Percentiles rank a stretch among this genome's conserved stretches.
These are phyloP conservation scores for Philereme vetulata DNA, from an alignment of 2,888 invertebrate species.

Conservation along the genomic window DNA sequence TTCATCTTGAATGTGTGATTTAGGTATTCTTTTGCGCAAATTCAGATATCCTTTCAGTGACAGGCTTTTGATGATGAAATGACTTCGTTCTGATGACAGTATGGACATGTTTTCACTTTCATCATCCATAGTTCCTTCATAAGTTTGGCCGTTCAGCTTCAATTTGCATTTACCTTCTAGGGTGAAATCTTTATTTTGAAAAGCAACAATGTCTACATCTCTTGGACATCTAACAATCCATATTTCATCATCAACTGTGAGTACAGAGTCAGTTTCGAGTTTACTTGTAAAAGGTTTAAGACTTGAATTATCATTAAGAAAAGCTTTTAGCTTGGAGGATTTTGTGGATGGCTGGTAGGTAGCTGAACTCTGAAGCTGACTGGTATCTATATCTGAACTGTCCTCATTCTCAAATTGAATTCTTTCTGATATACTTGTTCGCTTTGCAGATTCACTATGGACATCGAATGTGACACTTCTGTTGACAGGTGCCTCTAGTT, in stretches of 20 bases:
- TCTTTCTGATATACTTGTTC: constrained; percentile 55
- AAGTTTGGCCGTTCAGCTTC: constrained; percentile 62
- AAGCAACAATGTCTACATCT: constrained; percentile 51
- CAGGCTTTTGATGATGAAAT: constrained; percentile 49
- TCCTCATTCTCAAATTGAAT: constrained; percentile 63
- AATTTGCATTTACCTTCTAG: constrained; percentile 61
- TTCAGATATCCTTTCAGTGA: constrained; percentile 50
- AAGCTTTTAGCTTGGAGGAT: constrained; percentile 48
- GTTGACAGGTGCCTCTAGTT: not conserved
- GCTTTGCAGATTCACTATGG: not conserved
- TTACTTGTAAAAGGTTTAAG: constrained; percentile 43
- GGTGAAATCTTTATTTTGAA: constrained; percentile 48
- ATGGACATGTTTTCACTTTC: constrained; percentile 42
- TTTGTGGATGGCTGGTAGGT: constrained; percentile 22
- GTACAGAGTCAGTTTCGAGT: constrained; percentile 29
- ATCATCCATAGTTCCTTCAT: constrained; percentile 52
- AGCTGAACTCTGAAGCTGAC: constrained; percentile 9
- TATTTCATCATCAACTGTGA: constrained; percentile 62
- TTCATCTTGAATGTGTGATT: constrained; percentile 56
- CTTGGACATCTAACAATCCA: constrained; percentile 65
- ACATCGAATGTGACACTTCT: constrained; percentile 7
- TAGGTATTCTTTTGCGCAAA: constrained; percentile 65
- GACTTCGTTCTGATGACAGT: constrained; percentile 42
- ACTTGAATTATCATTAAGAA: constrained; percentile 48
- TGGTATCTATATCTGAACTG: constrained; percentile 32